Conservation (phyloP, 2,888 invertebrate genomes). For the Dasysyrphus tricinctus region DNA sequence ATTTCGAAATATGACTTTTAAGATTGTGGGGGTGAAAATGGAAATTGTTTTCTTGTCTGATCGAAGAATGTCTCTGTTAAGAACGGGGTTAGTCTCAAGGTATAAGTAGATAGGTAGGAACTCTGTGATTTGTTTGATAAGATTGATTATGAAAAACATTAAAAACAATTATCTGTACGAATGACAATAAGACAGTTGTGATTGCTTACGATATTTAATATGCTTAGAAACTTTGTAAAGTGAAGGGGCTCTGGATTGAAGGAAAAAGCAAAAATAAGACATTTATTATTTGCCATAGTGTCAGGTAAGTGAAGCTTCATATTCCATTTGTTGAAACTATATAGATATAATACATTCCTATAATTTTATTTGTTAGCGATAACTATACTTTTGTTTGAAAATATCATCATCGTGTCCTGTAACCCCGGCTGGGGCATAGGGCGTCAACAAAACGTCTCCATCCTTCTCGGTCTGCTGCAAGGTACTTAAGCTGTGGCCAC, state of each 20-base stretch:
- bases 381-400: no score
- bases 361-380: no score
- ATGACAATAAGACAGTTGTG: slow-evolving; percentile 21
- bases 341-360: no score
- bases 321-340: not conserved
- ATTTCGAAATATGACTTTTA: slow-evolving; percentile 1
- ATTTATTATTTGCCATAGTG: not conserved
- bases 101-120: no score
- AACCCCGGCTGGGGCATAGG: no score
- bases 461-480: no score
- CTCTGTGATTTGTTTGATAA: slow-evolving; percentile 22
- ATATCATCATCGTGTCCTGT: no score
- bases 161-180: slow-evolving; percentile 45
- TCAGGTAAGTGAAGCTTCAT: not conserved
- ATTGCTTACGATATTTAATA: not conserved
- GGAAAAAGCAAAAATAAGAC: not conserved
- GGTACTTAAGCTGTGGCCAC: no score
- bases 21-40: slow-evolving; percentile 15
- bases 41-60: slow-evolving; percentile 64
- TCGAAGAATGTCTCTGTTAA: slow-evolving; percentile 42
- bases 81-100: not conserved
- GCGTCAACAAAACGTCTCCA: no score
- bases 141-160: slow-evolving; percentile 57
- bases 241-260: not conserved
- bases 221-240: not conserved